Conservation (phyloP, 2,888 invertebrate genomes). For the Tetramorium bicarinatum region DNA sequence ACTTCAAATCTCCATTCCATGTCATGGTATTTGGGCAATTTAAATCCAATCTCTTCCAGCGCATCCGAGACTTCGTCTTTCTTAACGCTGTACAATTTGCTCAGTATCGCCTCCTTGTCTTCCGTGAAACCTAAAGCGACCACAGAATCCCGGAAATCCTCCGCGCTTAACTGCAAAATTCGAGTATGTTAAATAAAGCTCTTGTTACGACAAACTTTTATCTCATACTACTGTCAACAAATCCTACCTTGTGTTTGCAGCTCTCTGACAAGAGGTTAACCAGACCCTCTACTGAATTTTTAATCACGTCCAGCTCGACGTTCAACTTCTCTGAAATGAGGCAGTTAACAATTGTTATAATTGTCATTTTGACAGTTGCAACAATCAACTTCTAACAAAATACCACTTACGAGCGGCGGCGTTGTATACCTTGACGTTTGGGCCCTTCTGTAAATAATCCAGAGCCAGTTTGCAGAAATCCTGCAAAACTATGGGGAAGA, state of each 20-base stretch:
- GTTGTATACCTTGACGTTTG: conserved; percentile 89
- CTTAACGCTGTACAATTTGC: conserved; percentile 88
- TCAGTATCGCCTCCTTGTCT: conserved; percentile 89
- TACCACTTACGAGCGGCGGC: conserved; percentile 88
- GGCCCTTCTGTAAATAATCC: conserved; percentile 90
- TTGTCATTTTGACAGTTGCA: neutral
- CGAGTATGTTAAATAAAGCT: conserved; percentile 17
- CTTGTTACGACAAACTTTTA: conserved; percentile 45
- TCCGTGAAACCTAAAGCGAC: conserved; percentile 88
- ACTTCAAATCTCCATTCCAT: conserved; percentile 91
- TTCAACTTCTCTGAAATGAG: conserved; percentile 88
- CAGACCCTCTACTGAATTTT: conserved; percentile 91
- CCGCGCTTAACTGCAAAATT: conserved; percentile 85
- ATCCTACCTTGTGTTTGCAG: conserved; percentile 89
- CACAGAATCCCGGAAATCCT: conserved; percentile 87
- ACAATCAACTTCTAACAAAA: neutral
- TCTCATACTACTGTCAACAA: neutral
- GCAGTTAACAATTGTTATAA: neutral
- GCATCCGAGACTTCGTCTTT: conserved; percentile 87
- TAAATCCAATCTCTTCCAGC: conserved; percentile 86
- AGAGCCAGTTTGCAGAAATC: conserved; percentile 91
- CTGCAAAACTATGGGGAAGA: conserved; percentile 88
- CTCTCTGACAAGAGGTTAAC: conserved; percentile 91
- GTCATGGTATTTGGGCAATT: conserved; percentile 87
- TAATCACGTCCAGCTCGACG: conserved; percentile 87